Percentiles rank a stretch among this genome's conserved stretches.
phyloP scores from a whole-genome alignment of 2,113 vertebrate genomes.

The Mugil cephalus region DNA sequence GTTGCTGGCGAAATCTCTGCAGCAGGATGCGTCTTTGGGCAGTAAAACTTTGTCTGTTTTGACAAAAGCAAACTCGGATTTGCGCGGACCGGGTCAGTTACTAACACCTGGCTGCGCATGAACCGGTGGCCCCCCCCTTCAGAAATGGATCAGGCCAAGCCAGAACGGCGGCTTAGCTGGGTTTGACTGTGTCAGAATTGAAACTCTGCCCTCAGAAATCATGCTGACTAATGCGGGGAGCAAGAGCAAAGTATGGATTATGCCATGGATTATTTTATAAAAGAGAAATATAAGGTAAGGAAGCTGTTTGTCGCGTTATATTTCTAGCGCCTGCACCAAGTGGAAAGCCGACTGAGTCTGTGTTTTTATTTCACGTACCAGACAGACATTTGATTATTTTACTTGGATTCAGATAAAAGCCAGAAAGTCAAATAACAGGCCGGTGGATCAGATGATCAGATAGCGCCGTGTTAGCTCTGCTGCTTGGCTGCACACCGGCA shows the following conservation, averaged over 20 bases:
- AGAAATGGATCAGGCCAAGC: conserved; percentile 49
- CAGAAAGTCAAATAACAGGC: background rate
- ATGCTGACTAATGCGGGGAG: conserved; percentile 21
- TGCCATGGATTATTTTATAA: conserved; percentile 61
- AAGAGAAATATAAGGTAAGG: conserved; percentile 64
- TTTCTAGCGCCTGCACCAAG: too few species aligned
- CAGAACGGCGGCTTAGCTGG: conserved; percentile 28
- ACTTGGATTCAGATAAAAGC: conserved; percentile 51
- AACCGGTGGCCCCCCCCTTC: background rate
- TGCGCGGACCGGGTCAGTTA: background rate
- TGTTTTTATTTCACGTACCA: background rate
- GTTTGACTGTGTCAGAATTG: conserved; percentile 27
- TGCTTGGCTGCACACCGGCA: conserved; percentile 28
- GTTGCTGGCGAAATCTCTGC: conserved; percentile 3
- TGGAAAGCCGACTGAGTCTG: background rate
- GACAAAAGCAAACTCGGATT: background rate
- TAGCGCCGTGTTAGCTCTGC: conserved; percentile 5
- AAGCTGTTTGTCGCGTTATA: too few species aligned
- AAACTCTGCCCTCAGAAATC: conserved; percentile 15
- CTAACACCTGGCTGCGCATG: background rate
- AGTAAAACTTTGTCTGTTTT: background rate
- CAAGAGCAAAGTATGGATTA: conserved; percentile 47
- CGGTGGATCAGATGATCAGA: conserved; percentile 47
- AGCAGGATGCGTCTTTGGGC: background rate
- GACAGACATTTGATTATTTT: conserved; percentile 16